Conservation (phyloP, 1,140 invertebrate species). For the Scaptomyza pallida region DNA sequence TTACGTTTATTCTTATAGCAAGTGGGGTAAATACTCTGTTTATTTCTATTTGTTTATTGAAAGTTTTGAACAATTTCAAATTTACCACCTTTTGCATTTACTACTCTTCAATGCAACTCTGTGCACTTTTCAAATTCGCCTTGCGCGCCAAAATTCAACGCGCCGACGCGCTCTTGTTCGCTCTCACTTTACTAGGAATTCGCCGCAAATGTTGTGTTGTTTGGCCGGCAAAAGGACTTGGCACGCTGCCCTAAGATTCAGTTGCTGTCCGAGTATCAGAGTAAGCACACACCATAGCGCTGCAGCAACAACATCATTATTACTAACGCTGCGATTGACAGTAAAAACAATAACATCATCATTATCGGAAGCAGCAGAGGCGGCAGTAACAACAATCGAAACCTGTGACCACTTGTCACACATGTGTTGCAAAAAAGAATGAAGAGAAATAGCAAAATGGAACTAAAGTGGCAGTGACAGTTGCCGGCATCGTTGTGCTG, state of each 20-base stretch:
- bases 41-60: not conserved
- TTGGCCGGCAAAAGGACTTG: constrained; percentile 64
- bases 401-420: constrained; percentile 74
- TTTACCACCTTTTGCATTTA: not conserved
- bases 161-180: constrained; percentile 57
- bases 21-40: too few species aligned
- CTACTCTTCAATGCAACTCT: constrained; percentile 59
- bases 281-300: constrained; percentile 32
- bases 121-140: constrained; percentile 28
- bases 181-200: constrained; percentile 33
- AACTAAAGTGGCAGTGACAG: constrained; percentile 67
- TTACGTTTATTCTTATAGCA: too few species aligned
- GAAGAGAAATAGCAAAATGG: constrained; percentile 10
- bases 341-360: constrained; percentile 30
- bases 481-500: constrained; percentile 38
- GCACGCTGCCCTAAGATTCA: constrained; percentile 47
- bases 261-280: constrained; percentile 62
- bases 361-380: constrained; percentile 22
- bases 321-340: constrained; percentile 1
- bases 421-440: constrained; percentile 25
- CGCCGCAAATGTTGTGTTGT: constrained; percentile 36
- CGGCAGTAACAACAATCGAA: constrained; percentile 47
- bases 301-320: constrained; percentile 13
- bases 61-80: too few species aligned
- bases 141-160: constrained; percentile 47